Conservation (phyloP, 2,797 vertebrate genomes). For the Xiphophorus birchmanni region DNA sequence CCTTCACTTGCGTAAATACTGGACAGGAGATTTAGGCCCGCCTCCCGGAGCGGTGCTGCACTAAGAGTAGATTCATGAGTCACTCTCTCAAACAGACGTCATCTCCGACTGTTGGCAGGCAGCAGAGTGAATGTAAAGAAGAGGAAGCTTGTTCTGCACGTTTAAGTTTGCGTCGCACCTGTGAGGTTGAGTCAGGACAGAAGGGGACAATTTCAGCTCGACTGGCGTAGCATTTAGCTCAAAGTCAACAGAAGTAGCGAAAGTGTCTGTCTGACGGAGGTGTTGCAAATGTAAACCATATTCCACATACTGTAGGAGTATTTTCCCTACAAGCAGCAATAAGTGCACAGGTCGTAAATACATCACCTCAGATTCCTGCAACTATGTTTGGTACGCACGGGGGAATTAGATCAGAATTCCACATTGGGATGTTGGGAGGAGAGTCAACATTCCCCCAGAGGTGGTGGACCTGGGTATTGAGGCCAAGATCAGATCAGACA, state of each 20-base stretch:
- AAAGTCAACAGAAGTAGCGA: conserved; percentile 15
- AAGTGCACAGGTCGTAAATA: conserved; percentile 69
- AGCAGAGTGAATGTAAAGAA: conserved; percentile 70
- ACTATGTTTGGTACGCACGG: conserved; percentile 64
- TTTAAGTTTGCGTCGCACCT: conserved; percentile 68
- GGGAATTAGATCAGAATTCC: conserved; percentile 78
- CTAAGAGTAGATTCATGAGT: conserved; percentile 80
- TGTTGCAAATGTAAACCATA: conserved; percentile 69
- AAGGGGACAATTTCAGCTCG: conserved; percentile 48
- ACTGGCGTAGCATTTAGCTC: neutral
- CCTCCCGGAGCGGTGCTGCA: conserved; percentile 72
- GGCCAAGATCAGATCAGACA: conserved; percentile 56
- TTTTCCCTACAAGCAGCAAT: conserved; percentile 53
- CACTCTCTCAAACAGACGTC: conserved; percentile 79
- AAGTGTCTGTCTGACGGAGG: conserved; percentile 19
- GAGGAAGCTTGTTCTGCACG: conserved; percentile 73
- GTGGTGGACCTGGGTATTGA: conserved; percentile 39
- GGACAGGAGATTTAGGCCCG: conserved; percentile 63
- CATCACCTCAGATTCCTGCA: conserved; percentile 61
- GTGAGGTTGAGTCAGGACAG: conserved; percentile 57
- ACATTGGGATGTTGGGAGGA: conserved; percentile 77
- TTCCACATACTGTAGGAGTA: conserved; percentile 45
- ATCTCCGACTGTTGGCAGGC: conserved; percentile 70
- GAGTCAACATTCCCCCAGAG: conserved; percentile 76
- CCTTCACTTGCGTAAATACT: conserved; percentile 75